These are phyloP conservation scores for Rhingia campestris DNA, from an alignment of 2,888 invertebrate genomes.

Conservation along the genomic window DNA sequence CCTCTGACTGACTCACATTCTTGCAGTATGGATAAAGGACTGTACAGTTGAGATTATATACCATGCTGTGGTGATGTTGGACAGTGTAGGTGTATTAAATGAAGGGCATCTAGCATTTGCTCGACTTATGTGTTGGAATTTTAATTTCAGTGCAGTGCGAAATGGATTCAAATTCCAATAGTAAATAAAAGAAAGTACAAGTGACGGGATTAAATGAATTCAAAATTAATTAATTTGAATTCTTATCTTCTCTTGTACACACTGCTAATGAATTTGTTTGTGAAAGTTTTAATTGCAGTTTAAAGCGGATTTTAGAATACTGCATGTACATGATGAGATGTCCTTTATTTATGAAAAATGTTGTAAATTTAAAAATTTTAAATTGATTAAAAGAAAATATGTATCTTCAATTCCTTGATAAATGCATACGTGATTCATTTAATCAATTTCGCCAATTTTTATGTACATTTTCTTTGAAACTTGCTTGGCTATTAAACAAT, in stretches of 20 bases:
- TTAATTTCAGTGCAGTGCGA: constrained; percentile 38
- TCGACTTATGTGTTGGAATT: constrained; percentile 23
- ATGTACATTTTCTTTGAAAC: not conserved
- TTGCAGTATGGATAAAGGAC: not conserved
- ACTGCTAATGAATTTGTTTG: constrained; percentile 23
- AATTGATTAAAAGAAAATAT: not conserved
- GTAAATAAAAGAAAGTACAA: not conserved
- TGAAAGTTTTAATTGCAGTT: constrained; percentile 37
- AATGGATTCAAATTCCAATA: constrained; percentile 14
- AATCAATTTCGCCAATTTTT: not conserved
- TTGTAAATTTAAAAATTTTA: not conserved
- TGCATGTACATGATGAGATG: not conserved
- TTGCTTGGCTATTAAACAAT: not conserved
- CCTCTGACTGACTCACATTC: not conserved
- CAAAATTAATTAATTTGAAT: constrained; percentile 27
- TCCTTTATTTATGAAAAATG: not conserved
- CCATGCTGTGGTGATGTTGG: not conserved
- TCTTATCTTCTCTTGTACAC: not conserved
- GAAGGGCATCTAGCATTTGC: constrained; percentile 1
- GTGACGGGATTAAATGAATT: not conserved
- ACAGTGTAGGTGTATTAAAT: not conserved
- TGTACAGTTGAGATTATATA: not conserved
- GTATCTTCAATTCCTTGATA: not conserved
- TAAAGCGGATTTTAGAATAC: not conserved
- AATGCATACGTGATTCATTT: not conserved